Evolutionary conservation across 53 echinoderm and acorn worm species (phyloP).

Genomic region (Paracentrotus lividus): DNA sequence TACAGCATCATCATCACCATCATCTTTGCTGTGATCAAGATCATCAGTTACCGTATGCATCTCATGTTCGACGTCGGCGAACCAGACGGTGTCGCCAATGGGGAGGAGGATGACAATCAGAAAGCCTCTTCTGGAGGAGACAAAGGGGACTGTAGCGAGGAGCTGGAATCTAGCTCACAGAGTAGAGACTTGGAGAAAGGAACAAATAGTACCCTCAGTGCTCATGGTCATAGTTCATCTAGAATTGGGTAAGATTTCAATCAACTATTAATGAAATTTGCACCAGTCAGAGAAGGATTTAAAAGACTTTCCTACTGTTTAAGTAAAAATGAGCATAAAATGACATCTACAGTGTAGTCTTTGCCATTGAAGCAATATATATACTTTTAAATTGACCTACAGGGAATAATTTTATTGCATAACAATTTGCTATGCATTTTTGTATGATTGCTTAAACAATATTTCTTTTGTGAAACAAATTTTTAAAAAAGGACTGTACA

Average conservation of each 20-base stretch:
- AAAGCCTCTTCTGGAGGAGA: conserved; percentile 22
- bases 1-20: conserved; percentile 58
- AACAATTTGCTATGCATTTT: no score
- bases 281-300: background rate
- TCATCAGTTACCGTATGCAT: conserved; percentile 91
- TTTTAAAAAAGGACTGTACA: no score
- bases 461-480: no score
- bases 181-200: conserved; percentile 66
- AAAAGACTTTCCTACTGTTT: no score
- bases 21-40: conserved; percentile 51
- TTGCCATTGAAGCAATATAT: no score
- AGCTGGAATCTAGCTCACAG: conserved; percentile 67
- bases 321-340: no score
- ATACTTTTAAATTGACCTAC: no score
- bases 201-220: conserved; percentile 54
- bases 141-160: conserved; percentile 52
- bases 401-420: no score
- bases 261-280: background rate
- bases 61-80: conserved; percentile 95
- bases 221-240: conserved; percentile 63
- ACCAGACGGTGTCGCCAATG: conserved; percentile 10
- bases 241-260: conserved; percentile 59
- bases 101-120: conserved; percentile 35
- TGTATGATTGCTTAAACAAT: no score
- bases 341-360: no score